Evolutionary conservation across 2,113 vertebrate genomes (phyloP).

Genomic region (Loxodonta africana): DNA sequence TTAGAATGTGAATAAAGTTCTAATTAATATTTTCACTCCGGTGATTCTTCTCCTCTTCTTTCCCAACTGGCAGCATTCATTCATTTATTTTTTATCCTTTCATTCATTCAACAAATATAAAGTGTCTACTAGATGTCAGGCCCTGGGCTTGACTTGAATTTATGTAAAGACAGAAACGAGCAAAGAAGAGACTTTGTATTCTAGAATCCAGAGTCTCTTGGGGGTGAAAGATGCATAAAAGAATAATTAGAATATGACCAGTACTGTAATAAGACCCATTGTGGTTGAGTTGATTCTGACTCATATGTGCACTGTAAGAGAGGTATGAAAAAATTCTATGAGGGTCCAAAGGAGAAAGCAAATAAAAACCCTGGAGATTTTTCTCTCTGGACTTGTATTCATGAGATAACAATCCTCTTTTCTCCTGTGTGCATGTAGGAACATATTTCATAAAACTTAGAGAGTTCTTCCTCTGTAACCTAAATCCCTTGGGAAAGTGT

Average conservation of each 20-base stretch:
- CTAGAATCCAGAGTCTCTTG: background rate
- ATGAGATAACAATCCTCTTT: background rate
- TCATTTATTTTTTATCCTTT: background rate
- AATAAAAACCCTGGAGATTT: background rate
- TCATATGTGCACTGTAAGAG: background rate
- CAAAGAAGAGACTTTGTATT: background rate
- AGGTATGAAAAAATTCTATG: background rate
- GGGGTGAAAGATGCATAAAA: background rate
- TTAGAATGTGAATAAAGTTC: slow-evolving; percentile 39
- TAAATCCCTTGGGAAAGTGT: background rate
- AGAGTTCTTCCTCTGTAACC: slow-evolving; percentile 22
- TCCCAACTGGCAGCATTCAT: background rate
- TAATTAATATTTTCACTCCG: slow-evolving; percentile 25
- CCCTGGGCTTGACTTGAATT: background rate
- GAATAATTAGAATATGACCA: slow-evolving; percentile 42
- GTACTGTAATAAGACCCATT: background rate
- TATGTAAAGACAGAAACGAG: slow-evolving; percentile 23
- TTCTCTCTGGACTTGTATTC: slow-evolving; percentile 41
- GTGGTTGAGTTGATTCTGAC: no score
- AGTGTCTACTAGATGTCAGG: background rate
- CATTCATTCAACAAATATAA: slow-evolving; percentile 17
- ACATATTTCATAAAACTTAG: background rate
- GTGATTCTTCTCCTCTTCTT: slow-evolving; percentile 33
- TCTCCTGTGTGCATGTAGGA: background rate
- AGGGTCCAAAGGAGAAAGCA: background rate